These are phyloP conservation scores for Altica lythri DNA, from an alignment of 2,888 invertebrate genomes.

Conservation along the genomic window DNA sequence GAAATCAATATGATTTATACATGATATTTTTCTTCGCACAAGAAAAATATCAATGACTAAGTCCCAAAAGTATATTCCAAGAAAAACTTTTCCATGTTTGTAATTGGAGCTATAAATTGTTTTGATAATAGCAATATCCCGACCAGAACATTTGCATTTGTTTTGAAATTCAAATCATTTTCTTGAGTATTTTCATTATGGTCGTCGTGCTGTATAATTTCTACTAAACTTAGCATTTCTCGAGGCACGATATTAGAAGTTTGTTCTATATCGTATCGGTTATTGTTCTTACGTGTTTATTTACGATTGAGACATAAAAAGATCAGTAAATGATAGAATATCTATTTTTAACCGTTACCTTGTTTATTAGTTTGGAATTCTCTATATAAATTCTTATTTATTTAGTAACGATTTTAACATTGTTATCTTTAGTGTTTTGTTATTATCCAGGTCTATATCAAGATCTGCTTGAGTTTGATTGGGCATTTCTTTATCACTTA, in stretches of 20 bases:
- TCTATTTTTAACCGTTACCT: too few relatives aligned
- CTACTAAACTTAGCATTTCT: background rate
- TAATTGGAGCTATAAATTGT: constrained; percentile 28
- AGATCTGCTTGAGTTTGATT: too few relatives aligned
- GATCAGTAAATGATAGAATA: too few relatives aligned
- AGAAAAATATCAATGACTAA: background rate
- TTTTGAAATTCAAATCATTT: constrained; percentile 29
- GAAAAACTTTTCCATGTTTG: constrained; percentile 10
- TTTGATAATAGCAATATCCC: constrained; percentile 20
- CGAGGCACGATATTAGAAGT: background rate
- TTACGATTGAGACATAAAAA: too few relatives aligned
- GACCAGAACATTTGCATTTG: constrained; percentile 18
- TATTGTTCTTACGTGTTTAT: too few relatives aligned
- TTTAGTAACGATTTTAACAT: too few relatives aligned
- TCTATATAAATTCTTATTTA: too few relatives aligned
- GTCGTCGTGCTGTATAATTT: constrained; percentile 1
- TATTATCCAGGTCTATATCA: too few relatives aligned
- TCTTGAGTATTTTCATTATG: background rate
- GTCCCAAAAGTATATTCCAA: background rate
- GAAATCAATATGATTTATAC: too few relatives aligned
- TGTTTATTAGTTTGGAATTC: too few relatives aligned
- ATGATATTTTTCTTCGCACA: background rate
- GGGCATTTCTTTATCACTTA: too few relatives aligned
- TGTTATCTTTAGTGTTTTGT: too few relatives aligned
- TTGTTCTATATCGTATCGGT: background rate